A percentile compares a stretch with the other conserved stretches of the same genome.
Evolutionary conservation across 1,140 invertebrate species (phyloP).

Genomic region (Nebria ingens): DNA sequence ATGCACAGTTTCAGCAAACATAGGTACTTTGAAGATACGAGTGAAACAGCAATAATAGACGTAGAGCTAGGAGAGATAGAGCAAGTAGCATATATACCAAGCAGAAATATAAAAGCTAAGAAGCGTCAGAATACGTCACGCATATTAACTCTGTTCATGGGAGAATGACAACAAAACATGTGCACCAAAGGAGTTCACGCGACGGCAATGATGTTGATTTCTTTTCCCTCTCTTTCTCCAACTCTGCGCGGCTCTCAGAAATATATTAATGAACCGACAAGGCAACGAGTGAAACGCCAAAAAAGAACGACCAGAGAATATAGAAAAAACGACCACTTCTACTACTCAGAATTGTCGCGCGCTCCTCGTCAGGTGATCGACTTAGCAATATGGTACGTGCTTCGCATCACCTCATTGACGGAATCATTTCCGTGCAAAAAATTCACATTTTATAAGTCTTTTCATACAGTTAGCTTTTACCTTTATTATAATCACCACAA

Average conservation of each 20-base stretch:
- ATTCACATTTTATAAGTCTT: too few species aligned
- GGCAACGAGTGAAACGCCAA: background rate
- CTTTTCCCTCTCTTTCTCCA: too few species aligned
- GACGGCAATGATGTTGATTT: background rate
- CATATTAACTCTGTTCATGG: constrained; percentile 9
- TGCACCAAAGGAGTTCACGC: background rate
- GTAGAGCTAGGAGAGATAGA: background rate
- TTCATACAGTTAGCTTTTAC: too few species aligned
- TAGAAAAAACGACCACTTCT: background rate
- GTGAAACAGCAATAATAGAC: background rate
- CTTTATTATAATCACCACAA: too few species aligned
- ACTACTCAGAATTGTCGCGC: background rate
- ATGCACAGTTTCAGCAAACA: constrained; percentile 2
- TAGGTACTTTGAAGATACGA: background rate
- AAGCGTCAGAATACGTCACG: constrained; percentile 1
- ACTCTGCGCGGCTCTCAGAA: background rate
- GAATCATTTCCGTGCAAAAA: too few species aligned
- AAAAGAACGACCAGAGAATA: too few species aligned
- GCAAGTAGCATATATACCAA: background rate
- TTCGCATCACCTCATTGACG: too few species aligned
- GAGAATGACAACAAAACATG: constrained; percentile 1
- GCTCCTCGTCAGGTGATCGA: background rate
- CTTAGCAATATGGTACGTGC: too few species aligned
- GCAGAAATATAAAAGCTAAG: background rate
- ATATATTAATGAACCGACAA: background rate